Evolutionary conservation across 2,888 invertebrate species (phyloP).

Genomic region (Microchrysa polita): DNA sequence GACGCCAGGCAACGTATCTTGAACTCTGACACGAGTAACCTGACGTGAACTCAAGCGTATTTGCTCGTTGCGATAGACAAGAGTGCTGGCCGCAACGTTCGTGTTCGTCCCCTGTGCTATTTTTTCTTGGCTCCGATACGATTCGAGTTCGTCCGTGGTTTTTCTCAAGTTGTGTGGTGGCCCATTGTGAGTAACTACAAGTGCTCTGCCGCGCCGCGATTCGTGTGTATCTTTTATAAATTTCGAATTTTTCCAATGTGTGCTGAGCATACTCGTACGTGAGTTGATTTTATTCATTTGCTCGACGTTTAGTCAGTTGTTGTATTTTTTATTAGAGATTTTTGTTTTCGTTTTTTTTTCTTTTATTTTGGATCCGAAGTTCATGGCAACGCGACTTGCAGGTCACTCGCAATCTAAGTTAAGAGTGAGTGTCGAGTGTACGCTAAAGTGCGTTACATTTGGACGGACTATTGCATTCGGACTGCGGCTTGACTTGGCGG

Average conservation of each 20-base stretch:
- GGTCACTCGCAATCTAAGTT: conserved; percentile 18
- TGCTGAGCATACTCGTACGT: conserved; percentile 19
- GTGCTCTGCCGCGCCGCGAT: too few relatives aligned
- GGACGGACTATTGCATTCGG: too few relatives aligned
- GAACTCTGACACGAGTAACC: conserved; percentile 64
- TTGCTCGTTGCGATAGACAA: not conserved
- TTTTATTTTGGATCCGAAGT: not conserved
- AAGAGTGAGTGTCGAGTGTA: not conserved
- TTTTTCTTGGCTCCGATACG: conserved; percentile 18
- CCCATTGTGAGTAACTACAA: not conserved
- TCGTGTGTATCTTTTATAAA: too few relatives aligned
- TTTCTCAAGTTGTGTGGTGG: conserved; percentile 11
- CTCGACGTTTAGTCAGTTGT: not conserved
- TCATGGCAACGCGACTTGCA: conserved; percentile 11
- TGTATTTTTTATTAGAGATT: too few relatives aligned
- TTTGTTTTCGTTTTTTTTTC: too few relatives aligned
- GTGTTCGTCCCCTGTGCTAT: conserved; percentile 47
- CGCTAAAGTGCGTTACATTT: too few relatives aligned
- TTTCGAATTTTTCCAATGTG: conserved; percentile 28
- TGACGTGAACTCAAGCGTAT: conserved; percentile 35
- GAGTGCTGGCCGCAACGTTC: not conserved
- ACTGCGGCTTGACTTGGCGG: too few relatives aligned
- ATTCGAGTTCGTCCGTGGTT: conserved; percentile 26
- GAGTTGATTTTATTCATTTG: conserved; percentile 5
- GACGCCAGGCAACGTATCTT: conserved; percentile 53